Evolutionary conservation across 2,888 invertebrate genomes (phyloP), one percentile per base, ranked within the genome.

Genomic region (Dynastes maya): DNA sequence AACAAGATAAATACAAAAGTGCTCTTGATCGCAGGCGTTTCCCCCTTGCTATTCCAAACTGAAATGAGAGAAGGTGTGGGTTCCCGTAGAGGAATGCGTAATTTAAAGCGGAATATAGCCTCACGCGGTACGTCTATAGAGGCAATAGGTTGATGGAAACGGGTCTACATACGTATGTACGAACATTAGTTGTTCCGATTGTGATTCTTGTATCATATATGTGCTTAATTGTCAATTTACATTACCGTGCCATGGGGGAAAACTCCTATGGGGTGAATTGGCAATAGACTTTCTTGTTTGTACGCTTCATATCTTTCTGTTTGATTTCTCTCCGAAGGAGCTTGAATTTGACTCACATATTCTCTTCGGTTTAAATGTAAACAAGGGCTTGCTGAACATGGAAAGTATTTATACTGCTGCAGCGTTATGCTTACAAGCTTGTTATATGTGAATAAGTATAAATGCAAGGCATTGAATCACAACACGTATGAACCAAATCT

Each of bases 1-100:
- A 72, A 72, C 72, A 72, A 72, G 72, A 72, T 72, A 72, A 72
- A 72, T 72, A 72, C 72, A 72, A 72, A 72, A 72, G 72, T 72
- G 29, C 55, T 72, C 58, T 40, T 72, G 72, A 72, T 72, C 58
- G 45, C 72, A 72, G 29, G 58, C 72, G 58, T 58, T 58, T 58
- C 45, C 22, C 32, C 67, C 8, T 22, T 58, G 67, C 49, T 22
- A 22, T 45, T 45, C 27, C 8, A 45, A 58, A 61, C 72, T 13
- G 5, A 8, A 58, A 16, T 13, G 16, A 1, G 40, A 72, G 58
- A 40, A 37, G 40, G 40, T 37, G 22, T 22, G 37, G 51, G 9
- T 45, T 58, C 40, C 72, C 61, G 61, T 40, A 45, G 58, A 58
- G 55, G 40, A 37, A 72, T 58, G 72, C 72, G 3, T 72, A 72